These are phyloP conservation scores for Ylistrum balloti DNA, from an alignment of 1,140 invertebrate genomes.

Conservation along the genomic window DNA sequence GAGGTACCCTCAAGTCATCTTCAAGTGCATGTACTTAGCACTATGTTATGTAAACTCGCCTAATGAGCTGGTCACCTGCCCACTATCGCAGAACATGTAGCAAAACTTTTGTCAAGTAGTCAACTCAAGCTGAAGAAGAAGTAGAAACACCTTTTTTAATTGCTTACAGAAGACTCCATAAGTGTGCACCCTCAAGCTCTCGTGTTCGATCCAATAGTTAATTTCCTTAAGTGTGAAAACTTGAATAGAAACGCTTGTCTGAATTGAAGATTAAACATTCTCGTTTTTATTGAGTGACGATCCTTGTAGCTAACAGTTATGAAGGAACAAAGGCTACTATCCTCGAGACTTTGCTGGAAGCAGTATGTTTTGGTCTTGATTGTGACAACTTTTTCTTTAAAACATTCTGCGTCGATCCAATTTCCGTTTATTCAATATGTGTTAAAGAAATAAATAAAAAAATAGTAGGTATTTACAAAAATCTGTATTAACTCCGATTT, in stretches of 20 bases:
- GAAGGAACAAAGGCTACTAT: not conserved
- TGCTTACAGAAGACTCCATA: conserved; percentile 11
- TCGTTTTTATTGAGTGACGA: not conserved
- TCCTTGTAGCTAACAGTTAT: not conserved
- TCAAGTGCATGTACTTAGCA: not conserved
- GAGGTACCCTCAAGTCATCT: not conserved
- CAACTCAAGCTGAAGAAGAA: not conserved
- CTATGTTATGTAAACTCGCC: not conserved
- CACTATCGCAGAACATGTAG: not conserved
- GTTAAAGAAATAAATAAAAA: not conserved
- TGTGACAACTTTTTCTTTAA: not conserved
- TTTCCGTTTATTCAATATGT: not conserved
- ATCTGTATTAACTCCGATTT: not conserved
- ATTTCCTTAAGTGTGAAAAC: conserved; percentile 31
- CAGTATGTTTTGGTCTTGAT: not conserved
- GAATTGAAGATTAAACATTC: conserved; percentile 19
- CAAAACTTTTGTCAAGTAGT: not conserved
- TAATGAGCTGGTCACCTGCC: not conserved
- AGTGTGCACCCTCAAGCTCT: not conserved
- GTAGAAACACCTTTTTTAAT: conserved; percentile 4
- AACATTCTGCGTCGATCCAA: not conserved
- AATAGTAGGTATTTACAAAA: too few relatives aligned
- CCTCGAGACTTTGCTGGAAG: not conserved
- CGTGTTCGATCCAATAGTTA: not conserved
- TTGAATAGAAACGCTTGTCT: not conserved